These are phyloP conservation scores for Gari tellinella DNA, from an alignment of 2,888 invertebrate species.

Conservation along the genomic window DNA sequence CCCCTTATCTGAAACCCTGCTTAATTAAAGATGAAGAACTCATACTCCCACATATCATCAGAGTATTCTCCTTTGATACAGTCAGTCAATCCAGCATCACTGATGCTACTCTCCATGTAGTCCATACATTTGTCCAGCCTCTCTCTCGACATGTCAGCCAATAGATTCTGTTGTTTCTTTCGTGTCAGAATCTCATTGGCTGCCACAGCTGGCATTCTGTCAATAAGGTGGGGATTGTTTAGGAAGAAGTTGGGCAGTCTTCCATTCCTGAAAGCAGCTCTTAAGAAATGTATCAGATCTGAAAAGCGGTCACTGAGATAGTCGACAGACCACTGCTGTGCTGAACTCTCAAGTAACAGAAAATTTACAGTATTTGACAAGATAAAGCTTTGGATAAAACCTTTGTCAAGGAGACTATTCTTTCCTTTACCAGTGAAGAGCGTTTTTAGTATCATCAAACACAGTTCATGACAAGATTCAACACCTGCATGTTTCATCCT, in stretches of 20 bases:
- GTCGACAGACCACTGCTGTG: conserved; percentile 70
- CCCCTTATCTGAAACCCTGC: too few relatives aligned
- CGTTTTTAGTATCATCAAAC: conserved; percentile 69
- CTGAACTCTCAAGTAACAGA: conserved; percentile 72
- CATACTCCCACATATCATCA: conserved; percentile 78
- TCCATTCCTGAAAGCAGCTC: conserved; percentile 65
- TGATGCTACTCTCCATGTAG: conserved; percentile 66
- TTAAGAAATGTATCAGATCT: conserved; percentile 71
- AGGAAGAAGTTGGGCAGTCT: conserved; percentile 74
- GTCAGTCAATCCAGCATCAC: conserved; percentile 63
- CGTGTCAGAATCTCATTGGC: conserved; percentile 56
- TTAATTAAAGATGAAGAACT: conserved; percentile 65
- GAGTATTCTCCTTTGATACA: conserved; percentile 72
- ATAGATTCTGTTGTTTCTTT: conserved; percentile 71
- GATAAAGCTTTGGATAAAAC: conserved; percentile 60
- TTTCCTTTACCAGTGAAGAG: conserved; percentile 65
- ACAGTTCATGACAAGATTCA: conserved; percentile 64
- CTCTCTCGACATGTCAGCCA: conserved; percentile 61
- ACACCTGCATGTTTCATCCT: conserved; percentile 61
- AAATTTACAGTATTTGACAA: conserved; percentile 69
- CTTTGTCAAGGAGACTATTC: conserved; percentile 67
- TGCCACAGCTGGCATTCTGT: conserved; percentile 66
- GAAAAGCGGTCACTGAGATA: conserved; percentile 70
- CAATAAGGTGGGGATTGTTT: conserved; percentile 71
- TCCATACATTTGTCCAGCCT: conserved; percentile 62